Base-by-base conservation (phyloP, 2,888 invertebrate species). In the Drosophila subquinaria region DNA sequence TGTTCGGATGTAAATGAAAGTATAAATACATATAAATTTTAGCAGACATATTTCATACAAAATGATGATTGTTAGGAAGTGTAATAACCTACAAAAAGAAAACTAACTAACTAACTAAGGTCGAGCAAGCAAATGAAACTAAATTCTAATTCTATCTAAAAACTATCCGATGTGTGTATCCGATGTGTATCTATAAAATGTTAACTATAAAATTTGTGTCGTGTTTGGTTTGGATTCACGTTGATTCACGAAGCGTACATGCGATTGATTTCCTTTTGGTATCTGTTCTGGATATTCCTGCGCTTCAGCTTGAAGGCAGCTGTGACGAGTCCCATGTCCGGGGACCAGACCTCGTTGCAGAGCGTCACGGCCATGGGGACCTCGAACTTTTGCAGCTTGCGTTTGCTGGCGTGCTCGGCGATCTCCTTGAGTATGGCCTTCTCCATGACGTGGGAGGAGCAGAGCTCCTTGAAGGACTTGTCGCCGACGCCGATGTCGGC, bases 251-350 rank as follows among this genome's bases (percentile, higher is more conserved):
- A 97, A 72, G 97, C 96, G 93, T 99, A 99, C 97, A 99, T 97
- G 83, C 96, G 95, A 92, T 97, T 97, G 90, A 99, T 97, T 93
- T 98, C 97, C 82, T 96, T 95, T 93, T 97, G 96, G 94, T 98
- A 99, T 86, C 96, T 95, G 81, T 97, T 97, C 93, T 98, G 97
- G 87, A 99, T 98, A 93, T 97, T 97, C 95, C 98, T 98, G 90
- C 99, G 95, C 93, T 98, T 99, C 92, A 99, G 94, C 94, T 99
- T 99, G 94, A 99, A 98, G 61, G 99, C 99, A 78, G 99, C 99
- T 33, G 99, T 99, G 9, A 99, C 98, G 52, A 99, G 95, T 64
- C 98, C 99, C 95, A 97, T 97, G 92, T 99, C 99, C 0, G 99
- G 99, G 0, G 98, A 97, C 99, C 99, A 99, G 69, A 97, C 96